Evolutionary conservation across 2,113 vertebrate species (phyloP), one percentile per base, ranked within the genome.

Genomic region (Machaerirhynchus nigripectus): DNA sequence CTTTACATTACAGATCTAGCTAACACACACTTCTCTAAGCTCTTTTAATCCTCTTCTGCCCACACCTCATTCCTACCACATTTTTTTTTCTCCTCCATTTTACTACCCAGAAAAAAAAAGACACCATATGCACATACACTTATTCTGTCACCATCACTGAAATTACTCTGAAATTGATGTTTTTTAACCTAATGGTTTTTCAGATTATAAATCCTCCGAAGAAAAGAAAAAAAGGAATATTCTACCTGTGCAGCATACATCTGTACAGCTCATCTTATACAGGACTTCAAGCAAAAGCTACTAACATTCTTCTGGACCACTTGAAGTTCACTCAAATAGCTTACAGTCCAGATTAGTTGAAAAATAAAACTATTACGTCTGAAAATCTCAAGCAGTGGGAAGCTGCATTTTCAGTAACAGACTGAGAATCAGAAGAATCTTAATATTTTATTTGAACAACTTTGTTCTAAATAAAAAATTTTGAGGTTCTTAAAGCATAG

Each of bases 81-180:
- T 40, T 79, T 19, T 68, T 68, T 60, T 35, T 93, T 47, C 33
- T 78, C 37, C 55, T 86, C 23, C 37, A 56, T 40, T 75, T 84
- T 64, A 59, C 26, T 71, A 64, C 7, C 2, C 33, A 18, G 4
- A 15, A 42, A n/a, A 33, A 52, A 33, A 47, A 52, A 33, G 24
- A 42, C 7, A 35, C 13, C 18, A 50, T 13, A 68, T 5, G 46
- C 30, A 52, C 6, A 27, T 1, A 33, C 0, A 10, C 11, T 31
- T 75, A 7, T 78, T 84, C 56, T 33, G 14, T 14, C 49, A 80
- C 9, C 40, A 80, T 19, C 40, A 46, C 37, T 16, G 46, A 76
- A 12, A 56, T 53, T 21, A 77, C 31, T 44, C 31, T 10, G 16
- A 74, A 22, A 50, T 18, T 3, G 8, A 20, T 15, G 8, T 2